Percentiles rank a stretch among this genome's conserved stretches.
Conservation (phyloP, 2,888 invertebrate species). For the Portevinia maculata region DNA sequence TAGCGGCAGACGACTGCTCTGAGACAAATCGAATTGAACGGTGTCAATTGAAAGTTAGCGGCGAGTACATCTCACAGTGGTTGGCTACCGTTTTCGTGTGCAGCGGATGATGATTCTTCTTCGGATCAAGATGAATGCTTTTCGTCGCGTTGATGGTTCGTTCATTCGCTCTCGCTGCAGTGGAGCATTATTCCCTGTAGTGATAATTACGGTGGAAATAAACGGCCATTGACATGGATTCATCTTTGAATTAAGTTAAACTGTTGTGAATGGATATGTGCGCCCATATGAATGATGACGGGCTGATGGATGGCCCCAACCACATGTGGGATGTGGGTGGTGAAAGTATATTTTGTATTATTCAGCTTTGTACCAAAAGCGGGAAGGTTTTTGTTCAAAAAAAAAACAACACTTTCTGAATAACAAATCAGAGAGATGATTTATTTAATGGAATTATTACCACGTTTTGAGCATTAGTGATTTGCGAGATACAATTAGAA, state of each 20-base stretch:
- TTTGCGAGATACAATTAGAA: slow-evolving; percentile 38
- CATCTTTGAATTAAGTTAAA: slow-evolving; percentile 54
- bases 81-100: slow-evolving; percentile 55
- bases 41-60: slow-evolving; percentile 62
- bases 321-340: slow-evolving; percentile 71
- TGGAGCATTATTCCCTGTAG: slow-evolving; percentile 34
- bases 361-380: background rate
- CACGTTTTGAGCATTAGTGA: slow-evolving; percentile 58
- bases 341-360: slow-evolving; percentile 52
- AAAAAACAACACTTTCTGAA: no score
- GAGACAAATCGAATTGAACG: slow-evolving; percentile 47
- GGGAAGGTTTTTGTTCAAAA: slow-evolving; percentile 3
- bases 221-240: slow-evolving; percentile 73
- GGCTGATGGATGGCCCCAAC: slow-evolving; percentile 59
- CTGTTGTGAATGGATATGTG: slow-evolving; percentile 32
- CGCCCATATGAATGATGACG: slow-evolving; percentile 55
- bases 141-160: slow-evolving; percentile 39
- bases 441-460: slow-evolving; percentile 59
- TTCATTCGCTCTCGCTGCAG: slow-evolving; percentile 15
- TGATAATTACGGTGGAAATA: slow-evolving; percentile 69
- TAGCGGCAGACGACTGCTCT: no score
- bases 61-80: slow-evolving; percentile 14
- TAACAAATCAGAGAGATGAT: slow-evolving; percentile 43
- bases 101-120: background rate
- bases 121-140: slow-evolving; percentile 38